Percentiles rank a stretch among this genome's conserved stretches.
phyloP scores from a whole-genome alignment of 53 echinoderm and acorn worm genomes.

The Luidia sarsii region DNA sequence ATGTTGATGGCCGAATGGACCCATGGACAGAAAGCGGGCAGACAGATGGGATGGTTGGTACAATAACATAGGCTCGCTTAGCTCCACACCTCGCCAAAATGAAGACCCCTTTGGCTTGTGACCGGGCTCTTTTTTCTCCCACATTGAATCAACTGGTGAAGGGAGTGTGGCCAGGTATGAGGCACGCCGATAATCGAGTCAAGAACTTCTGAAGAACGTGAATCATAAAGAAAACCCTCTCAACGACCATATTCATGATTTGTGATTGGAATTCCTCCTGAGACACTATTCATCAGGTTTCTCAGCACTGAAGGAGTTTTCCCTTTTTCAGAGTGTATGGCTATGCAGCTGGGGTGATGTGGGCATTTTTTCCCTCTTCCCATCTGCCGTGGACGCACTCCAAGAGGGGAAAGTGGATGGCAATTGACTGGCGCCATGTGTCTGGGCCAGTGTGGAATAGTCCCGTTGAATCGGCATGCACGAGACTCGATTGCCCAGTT shows the following conservation, averaged over 20 bases:
- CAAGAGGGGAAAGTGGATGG: not conserved
- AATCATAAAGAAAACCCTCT: constrained; percentile 25
- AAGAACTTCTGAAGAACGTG: constrained; percentile 7
- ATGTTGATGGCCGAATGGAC: no score
- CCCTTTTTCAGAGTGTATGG: no score
- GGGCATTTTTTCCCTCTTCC: not conserved
- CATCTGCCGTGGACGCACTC: not conserved
- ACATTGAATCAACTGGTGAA: constrained; percentile 11
- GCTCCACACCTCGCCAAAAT: no score
- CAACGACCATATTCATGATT: constrained; percentile 1
- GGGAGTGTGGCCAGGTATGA: not conserved
- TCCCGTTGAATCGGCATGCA: constrained; percentile 13
- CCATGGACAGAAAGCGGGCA: no score
- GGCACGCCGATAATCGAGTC: constrained; percentile 11
- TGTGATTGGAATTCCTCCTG: constrained; percentile 27
- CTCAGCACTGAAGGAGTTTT: constrained; percentile 1
- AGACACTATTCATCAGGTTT: not conserved
- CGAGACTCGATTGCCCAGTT: constrained; percentile 20
- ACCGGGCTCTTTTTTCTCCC: not conserved
- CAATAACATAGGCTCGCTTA: no score
- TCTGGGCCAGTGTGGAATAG: not conserved
- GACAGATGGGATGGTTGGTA: no score
- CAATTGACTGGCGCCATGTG: constrained; percentile 29
- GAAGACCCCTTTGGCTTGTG: no score
- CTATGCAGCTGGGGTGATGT: not conserved